These are phyloP conservation scores for Bryconaethiops microstoma DNA, from an alignment of 2,797 vertebrate genomes.

Conservation along the genomic window DNA sequence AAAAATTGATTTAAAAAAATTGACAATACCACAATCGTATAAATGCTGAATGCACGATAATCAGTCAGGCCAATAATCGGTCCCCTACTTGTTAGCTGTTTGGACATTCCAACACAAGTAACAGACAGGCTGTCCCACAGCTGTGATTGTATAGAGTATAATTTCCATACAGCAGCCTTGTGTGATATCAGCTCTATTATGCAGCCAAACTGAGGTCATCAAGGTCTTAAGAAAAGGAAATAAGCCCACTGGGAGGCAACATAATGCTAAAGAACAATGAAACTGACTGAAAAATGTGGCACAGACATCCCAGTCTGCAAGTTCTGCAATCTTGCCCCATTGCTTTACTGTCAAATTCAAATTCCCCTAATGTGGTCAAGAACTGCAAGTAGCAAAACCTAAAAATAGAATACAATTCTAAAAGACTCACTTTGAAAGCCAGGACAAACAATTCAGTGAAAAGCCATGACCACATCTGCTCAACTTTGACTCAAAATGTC, in stretches of 20 bases:
- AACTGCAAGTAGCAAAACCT: slow-evolving; percentile 3
- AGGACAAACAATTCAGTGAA: slow-evolving; percentile 24
- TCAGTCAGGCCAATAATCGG: too few relatives aligned
- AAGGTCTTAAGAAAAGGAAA: background rate
- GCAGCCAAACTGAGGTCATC: background rate
- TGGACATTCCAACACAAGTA: too few relatives aligned
- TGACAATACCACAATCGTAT: too few relatives aligned
- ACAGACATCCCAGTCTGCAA: background rate
- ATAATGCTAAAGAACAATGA: background rate
- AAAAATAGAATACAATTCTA: slow-evolving; percentile 5
- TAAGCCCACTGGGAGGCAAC: background rate
- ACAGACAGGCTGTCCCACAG: too few relatives aligned
- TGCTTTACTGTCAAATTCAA: background rate
- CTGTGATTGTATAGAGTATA: too few relatives aligned
- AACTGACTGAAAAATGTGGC: background rate
- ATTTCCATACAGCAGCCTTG: too few relatives aligned
- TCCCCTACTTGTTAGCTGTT: too few relatives aligned
- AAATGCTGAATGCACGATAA: too few relatives aligned
- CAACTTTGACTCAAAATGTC: background rate
- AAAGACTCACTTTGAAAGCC: slow-evolving; percentile 21
- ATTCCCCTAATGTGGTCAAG: slow-evolving; percentile 1
- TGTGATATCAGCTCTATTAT: background rate
- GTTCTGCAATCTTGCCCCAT: background rate
- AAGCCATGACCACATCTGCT: slow-evolving; percentile 64
- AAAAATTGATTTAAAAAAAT: too few relatives aligned